A percentile compares a stretch with the other conserved stretches of the same genome.
These are phyloP conservation scores for Pontoporia blainvillei DNA, from an alignment of 2,113 vertebrate genomes.

Conservation along the genomic window DNA sequence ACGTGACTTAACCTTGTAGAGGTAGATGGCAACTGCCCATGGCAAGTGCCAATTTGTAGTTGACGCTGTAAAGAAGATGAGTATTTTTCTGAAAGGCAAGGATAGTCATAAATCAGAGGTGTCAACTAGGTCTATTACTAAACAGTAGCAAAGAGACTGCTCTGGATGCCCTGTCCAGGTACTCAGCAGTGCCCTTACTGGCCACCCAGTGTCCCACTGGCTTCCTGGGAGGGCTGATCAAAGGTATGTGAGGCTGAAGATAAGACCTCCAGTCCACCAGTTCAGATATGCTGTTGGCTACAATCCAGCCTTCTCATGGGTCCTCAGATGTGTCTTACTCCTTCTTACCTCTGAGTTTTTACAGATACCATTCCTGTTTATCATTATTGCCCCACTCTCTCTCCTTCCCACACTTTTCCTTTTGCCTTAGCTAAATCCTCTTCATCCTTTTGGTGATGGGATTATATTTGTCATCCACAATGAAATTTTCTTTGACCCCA, in stretches of 20 bases:
- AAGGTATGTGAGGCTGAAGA: not conserved
- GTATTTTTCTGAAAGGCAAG: not conserved
- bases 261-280: not conserved
- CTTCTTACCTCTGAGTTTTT: not conserved
- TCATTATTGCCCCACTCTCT: not conserved
- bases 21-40: no score
- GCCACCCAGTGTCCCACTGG: not conserved
- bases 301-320: not conserved
- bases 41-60: no score
- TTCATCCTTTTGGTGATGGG: not conserved
- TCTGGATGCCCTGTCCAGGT: not conserved
- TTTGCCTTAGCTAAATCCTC: not conserved
- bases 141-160: not conserved
- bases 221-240: not conserved
- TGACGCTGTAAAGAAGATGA: not conserved
- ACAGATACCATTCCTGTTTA: not conserved
- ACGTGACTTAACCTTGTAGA: no score
- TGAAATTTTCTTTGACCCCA: not conserved
- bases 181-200: not conserved
- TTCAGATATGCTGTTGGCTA: not conserved
- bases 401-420: not conserved
- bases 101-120: not conserved
- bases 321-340: not conserved
- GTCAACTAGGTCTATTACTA: not conserved
- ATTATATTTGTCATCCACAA: not conserved